Evolutionary conservation across 1,140 invertebrate species (phyloP).

Genomic region (Penaeus japonicus): DNA sequence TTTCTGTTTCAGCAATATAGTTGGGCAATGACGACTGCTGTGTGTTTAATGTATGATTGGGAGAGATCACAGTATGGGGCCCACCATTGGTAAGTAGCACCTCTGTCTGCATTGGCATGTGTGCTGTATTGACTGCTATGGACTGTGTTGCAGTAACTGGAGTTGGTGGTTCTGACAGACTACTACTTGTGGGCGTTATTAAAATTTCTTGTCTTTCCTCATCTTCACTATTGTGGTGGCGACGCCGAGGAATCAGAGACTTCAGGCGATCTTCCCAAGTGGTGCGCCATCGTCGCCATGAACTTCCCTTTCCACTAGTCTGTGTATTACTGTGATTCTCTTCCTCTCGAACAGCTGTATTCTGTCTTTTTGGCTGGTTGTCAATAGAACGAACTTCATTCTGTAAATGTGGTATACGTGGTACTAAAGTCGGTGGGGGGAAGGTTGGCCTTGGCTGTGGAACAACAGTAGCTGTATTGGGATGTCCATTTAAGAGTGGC

Average conservation of each 20-base stretch:
- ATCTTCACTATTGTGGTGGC: constrained; percentile 37
- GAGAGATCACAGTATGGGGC: constrained; percentile 39
- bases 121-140: constrained; percentile 8
- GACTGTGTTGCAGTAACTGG: constrained; percentile 41
- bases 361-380: constrained; percentile 48
- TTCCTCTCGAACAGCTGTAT: constrained; percentile 39
- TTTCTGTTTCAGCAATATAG: constrained; percentile 52
- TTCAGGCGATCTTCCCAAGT: constrained; percentile 41
- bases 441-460: constrained; percentile 29
- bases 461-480: constrained; percentile 30
- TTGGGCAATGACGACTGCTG: constrained; percentile 17
- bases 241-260: constrained; percentile 34
- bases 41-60: constrained; percentile 32
- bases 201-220: constrained; percentile 51
- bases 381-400: constrained; percentile 53
- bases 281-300: constrained; percentile 38
- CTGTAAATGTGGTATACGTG: constrained; percentile 49
- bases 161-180: constrained; percentile 50
- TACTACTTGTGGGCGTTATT: constrained; percentile 50
- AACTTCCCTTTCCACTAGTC: constrained; percentile 32
- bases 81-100: constrained; percentile 49
- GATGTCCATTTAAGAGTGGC: constrained; percentile 49
- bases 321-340: constrained; percentile 17
- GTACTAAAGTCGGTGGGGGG: constrained; percentile 44
- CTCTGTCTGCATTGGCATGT: constrained; percentile 33